Base-by-base conservation (phyloP, 2,113 vertebrate genomes). In the Callionymus lyra region DNA sequence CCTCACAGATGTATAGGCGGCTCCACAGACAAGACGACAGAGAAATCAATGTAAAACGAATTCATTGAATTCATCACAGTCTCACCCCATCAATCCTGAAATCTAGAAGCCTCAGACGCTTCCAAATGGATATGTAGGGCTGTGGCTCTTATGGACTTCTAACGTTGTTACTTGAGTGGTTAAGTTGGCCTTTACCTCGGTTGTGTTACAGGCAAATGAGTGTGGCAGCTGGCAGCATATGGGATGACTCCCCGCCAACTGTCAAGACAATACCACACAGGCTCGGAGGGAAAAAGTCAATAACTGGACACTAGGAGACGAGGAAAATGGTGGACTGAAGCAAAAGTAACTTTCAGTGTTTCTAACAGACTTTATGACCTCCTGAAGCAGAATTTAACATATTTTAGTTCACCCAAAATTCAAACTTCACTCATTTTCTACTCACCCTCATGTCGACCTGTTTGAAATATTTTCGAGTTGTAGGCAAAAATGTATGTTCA, bases 141-240 rank as follows among this genome's bases (percentile, higher is more conserved):
- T 44, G 50, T 63, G 40, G 42, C 55, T 67, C 34, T 12, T 41
- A 75, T 65, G 55, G 53, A 17, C 38, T 52, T 56, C 39, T 64
- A 64, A 79, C 70, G 62, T 41, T 37, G 49, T 76, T 74, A 68
- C 13, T 31, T 50, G 53, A 15, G 65, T 35, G 41, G 50, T 33
- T 44, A 14, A 56, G 44, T 43, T 31, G 18, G 49, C 42, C 51
- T 54, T 49, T 46, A 52, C 34, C 21, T 31, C 31, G 72, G 41
- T 63, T 55, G 35, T 6, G 64, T 80, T 78, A 70, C 65, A 9
- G 57, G 72, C 63, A 66, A 71, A 71, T 71, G 65, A 49, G 66
- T 72, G 32, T 71, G 68, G 70, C 80, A 84, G 75, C 77, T 84
- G 81, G 72, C 71, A 56, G 59, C 56, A 74, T 78, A 56, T 59